Percentiles rank a stretch among this genome's conserved stretches.
Conservation (phyloP, 2,888 invertebrate species). For the Eucriotettix oculatus region DNA sequence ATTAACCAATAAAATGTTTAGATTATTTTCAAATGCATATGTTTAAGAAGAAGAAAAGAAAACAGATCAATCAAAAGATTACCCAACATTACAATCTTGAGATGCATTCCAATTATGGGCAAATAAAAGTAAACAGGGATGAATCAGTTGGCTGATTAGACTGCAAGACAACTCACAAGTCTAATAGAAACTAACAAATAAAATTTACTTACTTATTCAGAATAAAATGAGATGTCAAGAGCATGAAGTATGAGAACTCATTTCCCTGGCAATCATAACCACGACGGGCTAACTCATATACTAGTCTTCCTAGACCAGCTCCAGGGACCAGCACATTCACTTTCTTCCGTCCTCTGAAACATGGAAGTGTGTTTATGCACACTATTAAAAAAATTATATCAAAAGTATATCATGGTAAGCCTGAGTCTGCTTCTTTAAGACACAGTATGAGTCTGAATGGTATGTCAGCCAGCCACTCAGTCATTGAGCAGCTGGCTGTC, state of each 20-base stretch:
- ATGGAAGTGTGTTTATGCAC: not conserved
- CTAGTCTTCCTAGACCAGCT: constrained; percentile 86
- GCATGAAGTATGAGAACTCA: constrained; percentile 95
- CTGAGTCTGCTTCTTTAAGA: too few relatives aligned
- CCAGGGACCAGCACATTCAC: constrained; percentile 83
- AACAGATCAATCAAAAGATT: not conserved
- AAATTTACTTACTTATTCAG: constrained; percentile 53
- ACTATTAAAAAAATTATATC: too few relatives aligned
- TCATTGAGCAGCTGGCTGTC: too few relatives aligned
- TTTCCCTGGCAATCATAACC: constrained; percentile 94
- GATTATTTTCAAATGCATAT: too few relatives aligned
- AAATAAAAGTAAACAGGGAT: not conserved
- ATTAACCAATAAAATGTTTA: too few relatives aligned
- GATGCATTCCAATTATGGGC: not conserved
- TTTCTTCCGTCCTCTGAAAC: constrained; percentile 26
- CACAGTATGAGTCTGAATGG: too few relatives aligned
- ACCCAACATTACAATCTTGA: not conserved
- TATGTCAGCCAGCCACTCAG: too few relatives aligned
- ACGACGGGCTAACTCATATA: constrained; percentile 79
- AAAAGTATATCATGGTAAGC: too few relatives aligned
- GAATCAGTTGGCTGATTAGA: not conserved
- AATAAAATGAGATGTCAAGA: constrained; percentile 90
- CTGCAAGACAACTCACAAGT: not conserved
- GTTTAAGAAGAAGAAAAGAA: too few relatives aligned
- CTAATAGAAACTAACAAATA: not conserved